phyloP scores from a whole-genome alignment of 2,797 vertebrate species.

The Acipenser ruthenus region DNA sequence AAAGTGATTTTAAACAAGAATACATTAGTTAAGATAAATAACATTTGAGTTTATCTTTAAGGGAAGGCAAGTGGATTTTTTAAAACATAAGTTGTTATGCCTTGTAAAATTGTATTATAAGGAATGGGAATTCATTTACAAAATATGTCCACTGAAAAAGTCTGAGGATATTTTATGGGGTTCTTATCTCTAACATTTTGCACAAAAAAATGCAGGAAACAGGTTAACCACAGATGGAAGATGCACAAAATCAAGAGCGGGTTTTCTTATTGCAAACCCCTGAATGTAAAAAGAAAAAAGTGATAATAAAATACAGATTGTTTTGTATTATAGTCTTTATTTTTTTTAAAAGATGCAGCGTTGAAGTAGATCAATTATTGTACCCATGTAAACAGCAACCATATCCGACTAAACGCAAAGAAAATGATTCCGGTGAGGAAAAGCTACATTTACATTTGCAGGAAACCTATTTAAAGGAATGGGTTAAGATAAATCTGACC shows the following conservation, averaged over 20 bases:
- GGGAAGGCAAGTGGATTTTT: too few relatives aligned
- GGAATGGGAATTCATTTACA: too few relatives aligned
- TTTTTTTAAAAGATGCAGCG: constrained; percentile 44
- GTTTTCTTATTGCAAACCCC: constrained; percentile 14
- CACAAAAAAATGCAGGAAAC: background rate
- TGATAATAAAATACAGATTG: constrained; percentile 34
- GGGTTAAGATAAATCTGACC: too few relatives aligned
- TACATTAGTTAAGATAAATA: too few relatives aligned
- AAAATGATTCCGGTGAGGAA: constrained; percentile 18
- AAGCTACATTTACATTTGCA: background rate
- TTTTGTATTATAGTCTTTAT: constrained; percentile 60
- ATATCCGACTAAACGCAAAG: constrained; percentile 21
- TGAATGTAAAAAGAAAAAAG: constrained; percentile 31
- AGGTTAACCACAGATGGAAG: background rate
- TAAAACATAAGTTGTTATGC: too few relatives aligned
- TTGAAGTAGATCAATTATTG: background rate
- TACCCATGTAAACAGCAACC: constrained; percentile 3
- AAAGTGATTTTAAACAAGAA: too few relatives aligned
- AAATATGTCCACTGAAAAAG: background rate
- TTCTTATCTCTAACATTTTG: background rate
- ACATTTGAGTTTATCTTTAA: too few relatives aligned
- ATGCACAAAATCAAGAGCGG: too few relatives aligned
- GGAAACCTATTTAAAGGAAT: too few relatives aligned
- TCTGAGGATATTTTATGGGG: background rate
- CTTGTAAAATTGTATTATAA: too few relatives aligned